A percentile compares a stretch with the other conserved stretches of the same genome.
Conservation (phyloP, 2,797 vertebrate species). For the Denticeps clupeoides region DNA sequence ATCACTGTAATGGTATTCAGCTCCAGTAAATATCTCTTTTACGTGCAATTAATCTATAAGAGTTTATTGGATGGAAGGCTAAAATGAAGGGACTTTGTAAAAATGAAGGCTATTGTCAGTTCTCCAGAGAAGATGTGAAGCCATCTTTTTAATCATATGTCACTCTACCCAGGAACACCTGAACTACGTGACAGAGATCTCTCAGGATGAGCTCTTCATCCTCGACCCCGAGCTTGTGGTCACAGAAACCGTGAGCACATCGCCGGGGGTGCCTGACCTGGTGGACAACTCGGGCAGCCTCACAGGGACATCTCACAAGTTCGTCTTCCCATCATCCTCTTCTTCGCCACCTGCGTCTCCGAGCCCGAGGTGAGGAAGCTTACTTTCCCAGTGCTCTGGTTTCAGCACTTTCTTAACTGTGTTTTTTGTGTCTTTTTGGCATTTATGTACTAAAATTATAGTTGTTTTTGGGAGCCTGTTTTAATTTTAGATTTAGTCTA, state of each 20-base stretch:
- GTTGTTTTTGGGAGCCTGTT: too few species aligned
- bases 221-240: slow-evolving; percentile 82
- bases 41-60: too few species aligned
- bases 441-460: too few species aligned
- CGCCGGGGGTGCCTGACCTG: slow-evolving; percentile 73
- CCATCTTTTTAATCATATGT: too few species aligned
- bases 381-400: not conserved
- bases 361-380: slow-evolving; percentile 29
- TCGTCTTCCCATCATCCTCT: slow-evolving; percentile 39
- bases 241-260: slow-evolving; percentile 70
- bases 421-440: too few species aligned
- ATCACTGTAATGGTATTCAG: too few species aligned
- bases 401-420: not conserved
- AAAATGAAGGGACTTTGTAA: too few species aligned
- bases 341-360: slow-evolving; percentile 40
- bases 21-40: too few species aligned
- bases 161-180: slow-evolving; percentile 66
- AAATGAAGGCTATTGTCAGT: too few species aligned
- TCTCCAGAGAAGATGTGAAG: too few species aligned
- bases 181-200: slow-evolving; percentile 85
- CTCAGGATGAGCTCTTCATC: slow-evolving; percentile 86
- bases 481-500: too few species aligned
- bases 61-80: too few species aligned
- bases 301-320: slow-evolving; percentile 62
- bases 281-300: slow-evolving; percentile 52